phyloP scores from a whole-genome alignment of 2,113 vertebrate genomes.

The Noctilio leporinus region DNA sequence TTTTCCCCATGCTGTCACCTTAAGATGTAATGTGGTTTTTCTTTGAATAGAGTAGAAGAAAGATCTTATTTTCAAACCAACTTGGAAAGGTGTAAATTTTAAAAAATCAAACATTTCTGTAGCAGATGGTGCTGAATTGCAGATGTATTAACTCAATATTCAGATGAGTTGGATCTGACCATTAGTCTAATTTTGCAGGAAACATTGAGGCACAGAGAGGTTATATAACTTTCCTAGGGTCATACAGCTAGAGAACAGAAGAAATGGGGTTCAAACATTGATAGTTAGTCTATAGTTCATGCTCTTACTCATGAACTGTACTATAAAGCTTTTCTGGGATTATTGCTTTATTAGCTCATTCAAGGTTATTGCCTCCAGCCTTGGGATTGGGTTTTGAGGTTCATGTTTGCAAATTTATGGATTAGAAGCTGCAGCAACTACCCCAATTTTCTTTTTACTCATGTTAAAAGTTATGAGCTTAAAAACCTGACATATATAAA shows the following conservation, averaged over 20 bases:
- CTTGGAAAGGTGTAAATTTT: not conserved
- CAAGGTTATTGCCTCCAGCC: not conserved
- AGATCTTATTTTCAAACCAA: not conserved
- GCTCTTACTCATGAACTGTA: not conserved
- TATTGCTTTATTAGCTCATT: not conserved
- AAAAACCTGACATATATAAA: conserved; percentile 1
- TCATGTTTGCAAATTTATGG: not conserved
- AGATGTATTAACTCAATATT: not conserved
- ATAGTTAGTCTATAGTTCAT: not conserved
- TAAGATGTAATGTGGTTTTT: not conserved
- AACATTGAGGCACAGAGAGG: not conserved
- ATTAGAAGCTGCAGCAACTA: not conserved
- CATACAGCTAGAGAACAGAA: not conserved
- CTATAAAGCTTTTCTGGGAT: not conserved
- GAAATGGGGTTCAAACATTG: not conserved
- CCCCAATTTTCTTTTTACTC: not conserved
- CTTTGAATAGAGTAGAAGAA: not conserved
- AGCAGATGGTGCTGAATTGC: not conserved
- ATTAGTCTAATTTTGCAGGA: not conserved
- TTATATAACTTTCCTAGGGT: not conserved
- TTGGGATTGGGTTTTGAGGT: not conserved
- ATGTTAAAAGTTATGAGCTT: not conserved
- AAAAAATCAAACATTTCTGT: not conserved
- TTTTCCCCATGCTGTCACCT: not conserved
- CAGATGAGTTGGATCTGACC: not conserved